phyloP scores from a whole-genome alignment of 2,113 vertebrate species.

The Hippolais icterina region DNA sequence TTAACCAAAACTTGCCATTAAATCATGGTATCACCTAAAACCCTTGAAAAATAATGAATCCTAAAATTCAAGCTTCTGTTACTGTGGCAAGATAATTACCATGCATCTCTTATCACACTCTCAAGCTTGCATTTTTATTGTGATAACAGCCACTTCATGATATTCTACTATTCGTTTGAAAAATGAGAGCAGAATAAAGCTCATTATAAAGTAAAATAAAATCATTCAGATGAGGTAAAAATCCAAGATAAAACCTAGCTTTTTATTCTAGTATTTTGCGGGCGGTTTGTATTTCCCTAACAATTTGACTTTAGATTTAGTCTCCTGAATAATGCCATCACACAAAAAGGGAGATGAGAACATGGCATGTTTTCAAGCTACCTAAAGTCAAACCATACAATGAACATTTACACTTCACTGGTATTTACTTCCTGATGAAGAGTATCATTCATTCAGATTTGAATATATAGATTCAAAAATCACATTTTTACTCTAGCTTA shows the following conservation, averaged over 20 bases:
- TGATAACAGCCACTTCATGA: background rate
- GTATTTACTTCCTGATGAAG: background rate
- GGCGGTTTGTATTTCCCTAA: background rate
- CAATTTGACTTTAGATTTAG: background rate
- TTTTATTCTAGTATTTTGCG: background rate
- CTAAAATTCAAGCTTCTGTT: background rate
- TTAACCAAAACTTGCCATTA: background rate
- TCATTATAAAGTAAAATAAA: slow-evolving; percentile 24
- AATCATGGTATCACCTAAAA: background rate
- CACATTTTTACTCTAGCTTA: background rate
- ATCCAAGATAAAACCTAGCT: background rate
- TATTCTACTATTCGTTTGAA: background rate
- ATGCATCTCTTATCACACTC: background rate
- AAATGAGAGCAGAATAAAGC: background rate
- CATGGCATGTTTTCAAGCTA: background rate
- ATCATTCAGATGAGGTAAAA: slow-evolving; percentile 40
- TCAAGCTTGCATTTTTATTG: background rate
- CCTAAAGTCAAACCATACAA: background rate
- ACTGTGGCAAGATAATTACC: background rate
- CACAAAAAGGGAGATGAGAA: background rate
- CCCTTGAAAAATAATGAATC: background rate
- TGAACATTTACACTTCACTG: background rate
- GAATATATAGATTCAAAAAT: slow-evolving; percentile 13
- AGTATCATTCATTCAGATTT: background rate
- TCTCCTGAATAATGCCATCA: background rate